phyloP scores from a whole-genome alignment of 2,797 vertebrate species.

The Morus bassanus region DNA sequence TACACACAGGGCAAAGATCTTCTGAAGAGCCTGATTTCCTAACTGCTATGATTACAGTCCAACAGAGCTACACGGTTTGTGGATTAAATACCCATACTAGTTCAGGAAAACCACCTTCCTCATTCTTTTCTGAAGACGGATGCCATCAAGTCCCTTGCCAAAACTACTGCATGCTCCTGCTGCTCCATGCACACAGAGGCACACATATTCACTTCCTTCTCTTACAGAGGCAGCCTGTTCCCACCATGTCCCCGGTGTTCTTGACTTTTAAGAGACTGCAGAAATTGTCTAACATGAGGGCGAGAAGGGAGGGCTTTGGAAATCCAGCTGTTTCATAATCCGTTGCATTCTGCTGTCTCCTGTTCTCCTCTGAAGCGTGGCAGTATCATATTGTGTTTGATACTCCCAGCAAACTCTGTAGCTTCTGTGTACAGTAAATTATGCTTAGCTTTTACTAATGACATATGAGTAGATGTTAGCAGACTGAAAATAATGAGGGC shows the following conservation, averaged over 20 bases:
- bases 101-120: slow-evolving; percentile 23
- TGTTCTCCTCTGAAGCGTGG: not conserved
- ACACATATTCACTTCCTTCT: not conserved
- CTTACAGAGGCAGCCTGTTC: slow-evolving; percentile 6
- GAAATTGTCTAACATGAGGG: not conserved
- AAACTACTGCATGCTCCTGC: not conserved
- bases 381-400: not conserved
- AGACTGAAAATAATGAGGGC: not conserved
- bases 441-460: slow-evolving; percentile 3
- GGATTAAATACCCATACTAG: not conserved
- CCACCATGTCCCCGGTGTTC: not conserved
- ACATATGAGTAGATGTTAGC: not conserved
- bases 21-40: not conserved
- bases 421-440: not conserved
- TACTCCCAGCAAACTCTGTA: not conserved
- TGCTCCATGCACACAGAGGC: not conserved
- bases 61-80: not conserved
- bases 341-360: not conserved
- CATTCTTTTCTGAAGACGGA: not conserved
- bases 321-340: not conserved
- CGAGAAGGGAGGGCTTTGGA: not conserved
- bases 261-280: not conserved
- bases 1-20: not conserved
- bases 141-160: not conserved
- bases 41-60: not conserved